Base-by-base conservation (phyloP, 2,888 invertebrate genomes). In the Spatulosminthurus flaviceps region DNA sequence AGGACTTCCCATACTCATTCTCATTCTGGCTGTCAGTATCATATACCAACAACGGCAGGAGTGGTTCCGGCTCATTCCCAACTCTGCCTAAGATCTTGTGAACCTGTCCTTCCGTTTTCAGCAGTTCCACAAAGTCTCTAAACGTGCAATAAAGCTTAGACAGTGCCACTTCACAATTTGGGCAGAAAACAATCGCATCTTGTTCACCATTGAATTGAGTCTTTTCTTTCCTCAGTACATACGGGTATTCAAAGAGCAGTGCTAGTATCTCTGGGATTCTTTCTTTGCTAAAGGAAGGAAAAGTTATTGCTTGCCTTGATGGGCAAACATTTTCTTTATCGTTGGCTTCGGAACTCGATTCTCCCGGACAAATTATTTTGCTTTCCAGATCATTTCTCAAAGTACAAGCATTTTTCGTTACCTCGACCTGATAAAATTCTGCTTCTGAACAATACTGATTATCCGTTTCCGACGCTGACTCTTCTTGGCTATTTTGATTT, bases 201-300 rank as follows among this genome's bases (percentile, higher is more conserved):
- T 22, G 1, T 0, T 51, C 72, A n/a, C 26, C 29, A 43, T 13
- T 42, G 28, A 73, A 73, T 0, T 28, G 19, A 28, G 72, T 28
- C 22, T 60, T 60, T 26, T 73, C 51, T 19, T 73, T 26, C 28
- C 51, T 22, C 13, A 51, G 9, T 26, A 60, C 0, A 51, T 11
- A 73, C 19, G 72, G 72, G 28, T 51, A 73, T 16, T 73, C 72
- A 60, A 73, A 73, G 28, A 73, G 43, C 19, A 73, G 2, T 24
- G 72, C 72, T 9, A 73, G 51, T 13, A 26, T 51, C 2, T 73
- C 72, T 9, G 22, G 51, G 13, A 73, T 43, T 28, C 22, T 60
- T 4, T 60, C 34, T 34, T 34, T 34, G 9, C 9, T 34, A 34
- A 34, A 34, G 34, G 5, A 4, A 34, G 34, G 34, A 4, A 34